Evolutionary conservation across 2,888 invertebrate species (phyloP), one percentile per base, ranked within the genome.

Genomic region (Amaurobius ferox): DNA sequence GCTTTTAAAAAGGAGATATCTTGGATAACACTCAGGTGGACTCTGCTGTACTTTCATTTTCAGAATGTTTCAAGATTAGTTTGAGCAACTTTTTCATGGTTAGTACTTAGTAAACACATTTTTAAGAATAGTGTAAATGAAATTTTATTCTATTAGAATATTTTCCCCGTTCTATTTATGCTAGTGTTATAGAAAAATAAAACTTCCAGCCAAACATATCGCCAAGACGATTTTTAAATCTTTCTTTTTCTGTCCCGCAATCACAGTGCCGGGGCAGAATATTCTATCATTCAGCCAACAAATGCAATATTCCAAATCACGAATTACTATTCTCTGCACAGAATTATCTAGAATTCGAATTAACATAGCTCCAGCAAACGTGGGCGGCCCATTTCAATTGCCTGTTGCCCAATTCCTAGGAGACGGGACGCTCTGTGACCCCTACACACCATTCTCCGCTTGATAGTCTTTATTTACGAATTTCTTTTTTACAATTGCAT

Each of bases 321-420:
- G 71, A 83, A 83, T 83, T 83, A 83, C 83, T 83, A 83, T 83
- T 83, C 83, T 62, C 67, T 16, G 83, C 83, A 83, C 83, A 83
- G 71, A 76, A 83, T 83, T 83, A 83, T 77, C 83, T 28, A 32
- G 83, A 77, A 77, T 83, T 62, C 44, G 83, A 83, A 83, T 83
- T 83, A 83, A 77, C 76, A 77, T 83, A 61, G 64, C 35, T 35
- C 32, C 28, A 13, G 70, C 74, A 81, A 40, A 67, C 74, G 81
- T 81, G 74, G 68, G 44, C 62, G n/a, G 81, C 35, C 71, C 70
- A 71, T 71, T 70, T 71, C 71, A 77, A 76, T 64, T 76, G 81
- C 64, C 66, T 66, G 72, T 67, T 80, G 72, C 29, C 28, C 40
- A 68, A 67, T 48, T 67, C 74, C 62, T 70, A 32, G 66, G 81